Percentiles rank a stretch among this genome's conserved stretches.
phyloP scores from a whole-genome alignment of 2,113 vertebrate genomes.

The Copsychus sechellarum region DNA sequence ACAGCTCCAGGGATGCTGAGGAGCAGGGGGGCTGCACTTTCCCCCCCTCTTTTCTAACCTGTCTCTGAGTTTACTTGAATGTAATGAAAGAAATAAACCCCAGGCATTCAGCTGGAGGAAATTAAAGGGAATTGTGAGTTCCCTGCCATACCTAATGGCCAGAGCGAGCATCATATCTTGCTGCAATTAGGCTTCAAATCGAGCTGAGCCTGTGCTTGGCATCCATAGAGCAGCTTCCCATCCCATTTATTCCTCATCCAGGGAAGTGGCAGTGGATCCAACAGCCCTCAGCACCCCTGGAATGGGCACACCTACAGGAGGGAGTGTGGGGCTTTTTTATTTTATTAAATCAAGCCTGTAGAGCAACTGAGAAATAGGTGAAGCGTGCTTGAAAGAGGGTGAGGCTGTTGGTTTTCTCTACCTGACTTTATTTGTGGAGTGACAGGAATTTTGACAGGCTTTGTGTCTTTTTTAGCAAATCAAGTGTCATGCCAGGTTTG shows the following conservation, averaged over 20 bases:
- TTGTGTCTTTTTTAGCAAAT: conserved; percentile 65
- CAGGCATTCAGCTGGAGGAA: not conserved
- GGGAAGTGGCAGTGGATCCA: not conserved
- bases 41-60: not conserved
- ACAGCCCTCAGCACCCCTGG: not conserved
- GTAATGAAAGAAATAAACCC: not conserved
- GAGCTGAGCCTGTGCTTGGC: not conserved
- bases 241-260: not conserved
- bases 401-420: conserved; percentile 52
- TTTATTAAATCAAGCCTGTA: not conserved
- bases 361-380: not conserved
- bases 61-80: not conserved
- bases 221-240: not conserved
- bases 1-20: not conserved
- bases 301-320: not conserved
- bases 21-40: not conserved
- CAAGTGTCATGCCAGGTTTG: conserved; percentile 63
- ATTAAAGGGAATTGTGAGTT: not conserved
- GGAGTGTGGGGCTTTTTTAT: not conserved
- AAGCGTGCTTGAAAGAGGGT: not conserved
- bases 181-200: not conserved
- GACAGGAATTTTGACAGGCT: conserved; percentile 57
- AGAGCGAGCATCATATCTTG: not conserved
- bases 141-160: not conserved
- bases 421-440: conserved; percentile 56